Percentiles rank a stretch among this genome's conserved stretches.
Conservation (phyloP, 2,888 invertebrate genomes). For the Drosophila setosimentum region DNA sequence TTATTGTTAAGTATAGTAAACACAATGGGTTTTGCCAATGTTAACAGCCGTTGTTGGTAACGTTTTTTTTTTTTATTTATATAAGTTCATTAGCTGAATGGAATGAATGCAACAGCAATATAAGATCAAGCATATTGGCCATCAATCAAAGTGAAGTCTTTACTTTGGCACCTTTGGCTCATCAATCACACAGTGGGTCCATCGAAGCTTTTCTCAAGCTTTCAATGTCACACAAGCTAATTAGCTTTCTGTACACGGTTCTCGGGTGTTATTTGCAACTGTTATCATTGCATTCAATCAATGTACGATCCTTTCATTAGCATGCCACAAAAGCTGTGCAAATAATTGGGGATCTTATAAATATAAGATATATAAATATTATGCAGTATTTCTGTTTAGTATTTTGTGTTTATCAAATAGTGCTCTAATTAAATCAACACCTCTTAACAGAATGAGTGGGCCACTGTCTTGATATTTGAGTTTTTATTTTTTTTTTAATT, state of each 20-base stretch:
- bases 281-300: background rate
- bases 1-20: background rate
- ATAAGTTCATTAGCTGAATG: background rate
- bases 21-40: constrained; percentile 12
- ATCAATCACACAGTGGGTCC: background rate
- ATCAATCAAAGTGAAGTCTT: background rate
- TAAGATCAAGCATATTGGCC: too few species aligned
- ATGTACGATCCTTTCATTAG: background rate
- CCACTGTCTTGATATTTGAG: constrained; percentile 1
- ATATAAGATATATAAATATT: constrained; percentile 25
- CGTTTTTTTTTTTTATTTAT: background rate
- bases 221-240: background rate
- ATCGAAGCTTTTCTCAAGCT: background rate
- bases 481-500: background rate
- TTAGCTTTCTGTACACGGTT: background rate
- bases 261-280: background rate
- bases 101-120: background rate
- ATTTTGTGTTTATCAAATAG: constrained; percentile 14
- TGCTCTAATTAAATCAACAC: constrained; percentile 44
- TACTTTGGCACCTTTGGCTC: background rate
- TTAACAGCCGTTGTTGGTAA: constrained; percentile 4
- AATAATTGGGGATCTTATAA: constrained; percentile 32
- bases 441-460: constrained; percentile 1
- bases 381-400: background rate
- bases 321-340: constrained; percentile 1